These are phyloP conservation scores for Loris lydekkerianus DNA, from an alignment of 2,797 vertebrate genomes.

Conservation along the genomic window DNA sequence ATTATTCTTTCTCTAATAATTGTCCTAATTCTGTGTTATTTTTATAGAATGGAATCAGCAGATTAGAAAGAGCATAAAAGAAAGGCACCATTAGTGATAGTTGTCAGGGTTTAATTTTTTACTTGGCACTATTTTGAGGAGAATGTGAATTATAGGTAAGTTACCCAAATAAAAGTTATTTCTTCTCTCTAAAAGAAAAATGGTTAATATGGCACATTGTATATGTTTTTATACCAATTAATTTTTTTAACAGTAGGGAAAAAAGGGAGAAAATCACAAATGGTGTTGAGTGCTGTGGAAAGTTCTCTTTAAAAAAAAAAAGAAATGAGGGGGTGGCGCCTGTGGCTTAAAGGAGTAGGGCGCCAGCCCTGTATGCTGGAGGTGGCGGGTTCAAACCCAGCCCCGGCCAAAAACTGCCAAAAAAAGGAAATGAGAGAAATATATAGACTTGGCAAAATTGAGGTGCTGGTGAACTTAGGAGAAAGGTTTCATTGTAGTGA, in stretches of 20 bases:
- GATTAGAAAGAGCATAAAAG: background rate
- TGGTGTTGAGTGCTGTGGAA: background rate
- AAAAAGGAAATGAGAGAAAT: background rate
- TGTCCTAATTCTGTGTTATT: background rate
- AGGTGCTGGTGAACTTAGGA: background rate
- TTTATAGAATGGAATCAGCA: background rate
- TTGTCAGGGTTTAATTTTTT: background rate
- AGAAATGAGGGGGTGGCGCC: background rate
- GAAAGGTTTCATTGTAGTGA: background rate
- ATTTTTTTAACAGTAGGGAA: background rate
- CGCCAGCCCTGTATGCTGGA: no score
- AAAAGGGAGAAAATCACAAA: background rate
- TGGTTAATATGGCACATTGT: background rate
- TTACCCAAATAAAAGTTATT: background rate
- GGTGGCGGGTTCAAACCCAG: no score
- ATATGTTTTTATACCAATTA: background rate
- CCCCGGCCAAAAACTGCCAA: background rate
- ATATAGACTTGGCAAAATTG: background rate
- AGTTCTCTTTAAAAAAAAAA: background rate
- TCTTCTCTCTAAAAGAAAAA: background rate
- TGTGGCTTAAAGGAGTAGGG: no score
- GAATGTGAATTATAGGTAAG: background rate
- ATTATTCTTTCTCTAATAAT: background rate
- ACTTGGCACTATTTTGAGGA: background rate
- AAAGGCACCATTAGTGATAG: background rate